Percentiles rank a stretch among this genome's conserved stretches.
Conservation (phyloP, 2,113 vertebrate species). For the Tretioscincus oriximinensis region DNA sequence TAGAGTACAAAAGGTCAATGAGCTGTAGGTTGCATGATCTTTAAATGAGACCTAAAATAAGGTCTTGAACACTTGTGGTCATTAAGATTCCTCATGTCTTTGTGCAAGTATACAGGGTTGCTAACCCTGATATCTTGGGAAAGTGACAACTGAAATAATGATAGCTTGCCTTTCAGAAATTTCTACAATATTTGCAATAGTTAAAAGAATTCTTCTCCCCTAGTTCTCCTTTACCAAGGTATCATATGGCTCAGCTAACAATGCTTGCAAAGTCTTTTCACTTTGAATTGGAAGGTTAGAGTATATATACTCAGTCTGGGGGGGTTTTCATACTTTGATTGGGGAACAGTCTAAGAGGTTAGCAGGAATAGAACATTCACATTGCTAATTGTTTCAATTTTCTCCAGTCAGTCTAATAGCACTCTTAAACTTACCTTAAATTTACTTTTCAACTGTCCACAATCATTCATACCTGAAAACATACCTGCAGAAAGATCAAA, state of each 20-base stretch:
- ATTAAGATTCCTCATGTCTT: slow-evolving; percentile 22
- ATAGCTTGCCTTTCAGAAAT: slow-evolving; percentile 1
- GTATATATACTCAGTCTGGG: too few relatives aligned
- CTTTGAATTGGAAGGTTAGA: not conserved
- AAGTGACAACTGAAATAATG: slow-evolving; percentile 23
- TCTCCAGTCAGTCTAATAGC: too few relatives aligned
- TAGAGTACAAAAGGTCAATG: slow-evolving; percentile 2
- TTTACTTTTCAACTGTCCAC: too few relatives aligned
- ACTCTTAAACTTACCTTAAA: too few relatives aligned
- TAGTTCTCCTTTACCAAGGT: not conserved
- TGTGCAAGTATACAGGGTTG: slow-evolving; percentile 6
- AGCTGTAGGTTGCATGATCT: not conserved
- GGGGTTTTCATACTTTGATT: too few relatives aligned
- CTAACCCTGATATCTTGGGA: slow-evolving; percentile 20
- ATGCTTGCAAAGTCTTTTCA: not conserved
- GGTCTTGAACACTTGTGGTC: not conserved
- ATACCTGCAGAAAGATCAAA: too few relatives aligned
- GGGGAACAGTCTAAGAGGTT: too few relatives aligned
- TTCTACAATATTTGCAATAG: not conserved
- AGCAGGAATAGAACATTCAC: too few relatives aligned
- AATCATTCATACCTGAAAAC: too few relatives aligned
- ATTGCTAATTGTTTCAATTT: too few relatives aligned
- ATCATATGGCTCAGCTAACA: not conserved
- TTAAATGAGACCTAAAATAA: slow-evolving; percentile 28
- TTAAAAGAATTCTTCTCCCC: not conserved